Evolutionary conservation across 2,113 vertebrate genomes (phyloP), one percentile per base, ranked within the genome.

Genomic region (Phrynosoma platyrhinos): DNA sequence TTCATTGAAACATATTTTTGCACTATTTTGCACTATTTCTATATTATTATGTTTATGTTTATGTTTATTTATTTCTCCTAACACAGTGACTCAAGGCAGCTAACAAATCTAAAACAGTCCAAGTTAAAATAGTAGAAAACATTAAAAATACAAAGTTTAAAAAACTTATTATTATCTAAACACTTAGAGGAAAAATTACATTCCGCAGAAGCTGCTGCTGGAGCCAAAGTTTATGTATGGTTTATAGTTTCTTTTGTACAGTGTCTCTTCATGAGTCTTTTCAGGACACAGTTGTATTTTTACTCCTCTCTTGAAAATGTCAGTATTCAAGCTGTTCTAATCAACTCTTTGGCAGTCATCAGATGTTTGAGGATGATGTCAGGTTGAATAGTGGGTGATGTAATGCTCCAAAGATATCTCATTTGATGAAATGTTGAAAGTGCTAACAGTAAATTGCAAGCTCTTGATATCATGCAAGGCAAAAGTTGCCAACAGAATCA

Each of bases 361-460:
- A 89, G 91, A 74, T 82, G 90, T 93, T 94, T 83, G 82, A 88
- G 87, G 53, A 16, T 95, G 90, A 95, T 88, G 92, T 87, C 79
- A 87, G 90, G 79, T 88, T 82, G 86, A 92, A 76, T 32, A 53
- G 1, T 9, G 91, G 74, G 75, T 97, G 96, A 96, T 93, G 94
- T 95, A 89, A 96, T 91, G 79, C 84, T 94, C 95, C 91, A 95
- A 96, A 97, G 93, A 96, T 97, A 97, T 81, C 85, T 85, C 20
- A 86, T 0, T 87, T 84, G 86, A 90, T 52, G 42, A 89, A 91
- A 32, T 94, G 92, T 23, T 91, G 85, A 91, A 94, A 93, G 9
- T 0, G 1, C 68, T 74, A 36, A 4, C 16, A 85, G 79, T 79
- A 74, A 69, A 5, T 20, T 9, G 0, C 0, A 80, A 71, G 16